Evolutionary conservation across 2,113 vertebrate genomes (phyloP).

Genomic region (Polyodon spathula): DNA sequence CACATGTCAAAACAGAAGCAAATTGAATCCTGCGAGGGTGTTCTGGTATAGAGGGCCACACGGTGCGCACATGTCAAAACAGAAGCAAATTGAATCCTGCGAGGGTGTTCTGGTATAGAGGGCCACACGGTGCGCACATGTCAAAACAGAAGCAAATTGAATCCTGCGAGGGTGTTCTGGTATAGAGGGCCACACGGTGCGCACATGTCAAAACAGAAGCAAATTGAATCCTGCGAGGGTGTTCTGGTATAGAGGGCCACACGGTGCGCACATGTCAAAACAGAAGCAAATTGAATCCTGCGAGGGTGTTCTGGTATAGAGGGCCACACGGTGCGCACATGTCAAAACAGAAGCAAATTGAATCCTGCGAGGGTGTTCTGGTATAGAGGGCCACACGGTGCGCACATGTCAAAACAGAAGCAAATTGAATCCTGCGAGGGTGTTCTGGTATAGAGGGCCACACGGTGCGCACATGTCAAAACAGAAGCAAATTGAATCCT

Average conservation of each 20-base stretch:
- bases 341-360: conserved; percentile 11
- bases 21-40: background rate
- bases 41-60: no score
- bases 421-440: background rate
- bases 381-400: no score
- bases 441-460: no score
- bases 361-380: background rate
- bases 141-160: conserved; percentile 12
- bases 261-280: background rate
- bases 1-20: conserved; percentile 7
- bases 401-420: conserved; percentile 5
- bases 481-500: conserved; percentile 11
- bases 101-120: no score
- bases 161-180: background rate
- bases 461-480: background rate
- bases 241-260: no score
- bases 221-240: background rate
- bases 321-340: no score
- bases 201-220: conserved; percentile 6
- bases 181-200: no score
- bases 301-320: no score
- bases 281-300: conserved; percentile 10
- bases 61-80: background rate
- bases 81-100: conserved; percentile 6
- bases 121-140: no score